Evolutionary conservation across 2,797 vertebrate species (phyloP), one percentile per base, ranked within the genome.

Genomic region (Apodemus agrarius): DNA sequence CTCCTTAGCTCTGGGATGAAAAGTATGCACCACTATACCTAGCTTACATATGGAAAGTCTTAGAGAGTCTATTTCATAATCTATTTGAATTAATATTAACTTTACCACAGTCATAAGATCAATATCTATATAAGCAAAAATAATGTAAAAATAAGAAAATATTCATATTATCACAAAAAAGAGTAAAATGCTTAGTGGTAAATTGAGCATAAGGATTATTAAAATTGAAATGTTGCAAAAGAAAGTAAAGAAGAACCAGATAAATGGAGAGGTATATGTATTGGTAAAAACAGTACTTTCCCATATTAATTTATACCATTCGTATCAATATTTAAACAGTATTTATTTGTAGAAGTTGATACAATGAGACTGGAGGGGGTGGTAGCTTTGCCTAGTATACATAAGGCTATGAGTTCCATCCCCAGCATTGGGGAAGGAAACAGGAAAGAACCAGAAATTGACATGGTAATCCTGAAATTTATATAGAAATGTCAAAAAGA

Each of bases 91-190:
- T 93, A 87, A 59, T 74, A 93, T 26, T 37, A 96, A 90, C 37
- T 57, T 79, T 87, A 90, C 34, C 76, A 92, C 59, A 34, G 75
- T 61, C 80, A 14, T 37, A 94, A 63, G 59, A 29, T 43, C 11
- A 40, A 34, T 79, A 79, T 82, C 40, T 61, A 31, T 83, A 83
- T 43, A 63, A 83, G 26, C 81, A 43, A 83, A 83, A 83, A 26
- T 83, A 63, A 61, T 63, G n/a, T 83, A 37, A 63, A 12, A 72
- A 93, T 82, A 82, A 61, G 80, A 57, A 82, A 63, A 43, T 1
- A 37, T 24, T 52, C 34, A 74, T 22, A 92, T 17, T 90, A 61
- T 91, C 83, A 93, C n/a, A 57, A 65, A 95, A 96, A 61, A 92
- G 87, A 43, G 6, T 79, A 75, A 93, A 89, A 93, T 93, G 85